Base-by-base conservation (phyloP, 2,888 invertebrate genomes). In the Andrena hattorfiana region DNA sequence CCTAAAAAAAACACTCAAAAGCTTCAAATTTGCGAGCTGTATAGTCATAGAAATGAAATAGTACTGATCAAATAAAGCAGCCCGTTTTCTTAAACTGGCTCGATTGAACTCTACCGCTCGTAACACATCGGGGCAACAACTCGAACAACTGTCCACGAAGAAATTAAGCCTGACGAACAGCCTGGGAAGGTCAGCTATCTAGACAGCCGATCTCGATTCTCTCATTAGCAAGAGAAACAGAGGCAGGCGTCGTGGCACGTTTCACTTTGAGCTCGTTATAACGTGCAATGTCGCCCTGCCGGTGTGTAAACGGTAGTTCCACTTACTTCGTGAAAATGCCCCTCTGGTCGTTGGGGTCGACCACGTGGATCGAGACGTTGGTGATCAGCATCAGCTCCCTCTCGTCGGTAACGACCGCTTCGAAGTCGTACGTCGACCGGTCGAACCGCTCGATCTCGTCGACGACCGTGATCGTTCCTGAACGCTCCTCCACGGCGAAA, bases 401-500 rank as follows among this genome's bases (percentile, higher is more conserved):
- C 77, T 95, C 95, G 80, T 95, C 94, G 0, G 96, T 96, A 0
- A 97, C 98, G 7, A 97, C 96, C 0, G 97, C 97, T 94, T 98
- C 97, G 90, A 98, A 97, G 83, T 97, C 96, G 91, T 97, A 98
- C 51, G 96, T 94, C 2, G 96, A 95, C 48, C 96, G 94, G 30
- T 96, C 95, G 91, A 96, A 98, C 87, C 97, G 96, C 0, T 96
- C 94, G 59, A 98, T 94, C 79, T 96, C 96, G 48, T 97, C 96
- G 76, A 98, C 97, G 0, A 98, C 97, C 1, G 97, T 98, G 64
- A 98, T 97, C 0, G 97, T 97, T 4, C 98, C 98, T 0, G 97
- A 97, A 81, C 96, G 95, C 92, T 98, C 98, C 94, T 98, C 98
- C 30, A 98, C 97, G 3, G 97, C 98, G 94, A 98, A 98, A 4